Base-by-base conservation (phyloP, 2,888 invertebrate genomes). In the Fragum sueziense region DNA sequence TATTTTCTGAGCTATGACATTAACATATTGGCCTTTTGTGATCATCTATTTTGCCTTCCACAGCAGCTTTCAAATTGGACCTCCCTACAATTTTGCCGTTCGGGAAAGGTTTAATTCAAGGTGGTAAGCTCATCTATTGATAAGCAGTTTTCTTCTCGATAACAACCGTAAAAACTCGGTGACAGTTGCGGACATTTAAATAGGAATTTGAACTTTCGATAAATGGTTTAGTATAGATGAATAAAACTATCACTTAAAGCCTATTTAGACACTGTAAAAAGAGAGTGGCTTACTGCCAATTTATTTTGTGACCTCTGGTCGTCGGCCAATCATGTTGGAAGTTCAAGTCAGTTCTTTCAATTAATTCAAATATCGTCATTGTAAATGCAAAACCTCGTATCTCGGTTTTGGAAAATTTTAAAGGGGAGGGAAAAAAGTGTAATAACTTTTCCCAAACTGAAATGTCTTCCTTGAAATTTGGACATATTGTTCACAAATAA, bases 171-270 rank as follows among this genome's bases (percentile, higher is more conserved):
- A 65, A 61, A 65, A 25, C 4, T 25, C n/a, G 25, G 14, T 65
- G 37, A 41, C 20, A 65, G 29, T 65, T 65, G 34, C 27, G n/a
- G 20, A 2, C 65, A 41, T 33, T 65, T 65, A 41, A 22, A 25
- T 65, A 65, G 41, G 1, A 41, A 14, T 65, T 65, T 34, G 25
- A 65, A 41, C 65, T 41, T 33, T 61, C 11, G 2, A 27, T 61
- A 29, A 61, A 61, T 61, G 33, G 61, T 14, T 25, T 37, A 41
- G 41, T 22, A 22, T 41, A 25, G 41, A 41, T 25, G 65, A 65
- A 65, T 65, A 41, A 65, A 41, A 41, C 47, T 37, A 65, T 65
- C 65, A 25, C 11, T 37, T 41, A 41, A 65, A 65, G 22, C 65
- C 41, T 25, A 65, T 65, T 65, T 65, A 41, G 41, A 65, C 22